Evolutionary conservation across 2,888 invertebrate species (phyloP).

Genomic region (Erebia palarica): DNA sequence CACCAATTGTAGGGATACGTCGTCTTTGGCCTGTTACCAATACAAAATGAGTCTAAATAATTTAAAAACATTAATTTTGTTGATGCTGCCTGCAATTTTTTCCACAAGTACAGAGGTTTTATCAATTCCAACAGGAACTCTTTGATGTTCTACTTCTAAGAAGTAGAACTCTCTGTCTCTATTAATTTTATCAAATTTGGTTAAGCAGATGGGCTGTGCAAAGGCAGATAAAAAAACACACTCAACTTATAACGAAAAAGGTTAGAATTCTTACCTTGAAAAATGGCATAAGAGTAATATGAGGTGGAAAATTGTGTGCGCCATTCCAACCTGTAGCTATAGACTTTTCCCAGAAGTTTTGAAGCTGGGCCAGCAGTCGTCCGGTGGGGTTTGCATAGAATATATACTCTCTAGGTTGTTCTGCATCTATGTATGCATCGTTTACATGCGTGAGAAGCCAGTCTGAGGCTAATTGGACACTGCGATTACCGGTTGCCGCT

Average conservation of each 20-base stretch:
- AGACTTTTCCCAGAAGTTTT: constrained; percentile 90
- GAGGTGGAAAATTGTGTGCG: constrained; percentile 94
- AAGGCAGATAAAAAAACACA: too few species aligned
- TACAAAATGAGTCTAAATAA: neutral
- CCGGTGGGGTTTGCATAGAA: constrained; percentile 94
- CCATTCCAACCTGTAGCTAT: constrained; percentile 91
- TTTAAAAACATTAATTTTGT: too few species aligned
- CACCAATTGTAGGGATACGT: constrained; percentile 86
- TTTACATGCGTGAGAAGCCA: constrained; percentile 95
- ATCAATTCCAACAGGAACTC: too few species aligned
- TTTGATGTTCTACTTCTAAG: too few species aligned
- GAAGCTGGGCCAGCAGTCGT: constrained; percentile 86
- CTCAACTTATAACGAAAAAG: neutral
- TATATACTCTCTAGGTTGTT: constrained; percentile 91
- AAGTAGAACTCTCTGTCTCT: too few species aligned
- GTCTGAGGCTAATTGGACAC: constrained; percentile 94
- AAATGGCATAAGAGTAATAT: constrained; percentile 94
- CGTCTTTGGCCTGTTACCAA: constrained; percentile 86
- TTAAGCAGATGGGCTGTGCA: too few species aligned
- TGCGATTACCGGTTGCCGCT: constrained; percentile 94
- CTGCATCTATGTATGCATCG: constrained; percentile 90
- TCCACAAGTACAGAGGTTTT: too few species aligned
- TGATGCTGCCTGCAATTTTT: too few species aligned
- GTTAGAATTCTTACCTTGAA: constrained; percentile 85
- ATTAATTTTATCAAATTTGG: too few species aligned